phyloP scores from a whole-genome alignment of 2,797 vertebrate species.

The Gorsachius magnificus region DNA sequence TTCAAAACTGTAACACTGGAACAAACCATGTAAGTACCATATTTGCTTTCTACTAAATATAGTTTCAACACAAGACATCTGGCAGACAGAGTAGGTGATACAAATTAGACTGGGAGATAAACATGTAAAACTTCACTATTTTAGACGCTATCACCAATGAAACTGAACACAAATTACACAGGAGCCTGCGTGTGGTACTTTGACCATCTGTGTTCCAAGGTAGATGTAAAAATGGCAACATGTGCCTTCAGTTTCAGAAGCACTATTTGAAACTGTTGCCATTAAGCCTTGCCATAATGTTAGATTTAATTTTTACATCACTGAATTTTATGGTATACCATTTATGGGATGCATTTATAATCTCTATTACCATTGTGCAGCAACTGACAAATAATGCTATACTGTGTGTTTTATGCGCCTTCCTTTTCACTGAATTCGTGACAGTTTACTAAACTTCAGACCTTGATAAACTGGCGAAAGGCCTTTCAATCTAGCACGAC shows the following conservation, averaged over 20 bases:
- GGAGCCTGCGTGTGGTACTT: neutral
- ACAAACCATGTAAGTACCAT: neutral
- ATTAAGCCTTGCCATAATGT: neutral
- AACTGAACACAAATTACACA: neutral
- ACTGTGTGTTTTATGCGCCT: neutral
- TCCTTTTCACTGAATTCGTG: neutral
- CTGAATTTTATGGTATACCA: neutral
- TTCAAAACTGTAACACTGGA: neutral
- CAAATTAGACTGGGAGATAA: neutral
- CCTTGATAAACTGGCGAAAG: neutral
- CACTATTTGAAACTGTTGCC: neutral
- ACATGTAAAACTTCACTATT: neutral
- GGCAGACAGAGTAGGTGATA: neutral
- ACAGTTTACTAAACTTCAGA: neutral
- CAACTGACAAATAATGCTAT: neutral
- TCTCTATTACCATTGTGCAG: neutral
- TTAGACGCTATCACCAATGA: neutral
- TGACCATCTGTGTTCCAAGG: neutral
- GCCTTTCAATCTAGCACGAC: slow-evolving; percentile 9
- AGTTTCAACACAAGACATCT: neutral
- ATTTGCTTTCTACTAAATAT: neutral
- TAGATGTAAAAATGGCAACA: neutral
- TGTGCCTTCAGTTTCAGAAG: neutral
- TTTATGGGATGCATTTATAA: neutral
- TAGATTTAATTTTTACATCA: neutral